Conservation (phyloP, 2,888 invertebrate species). For the Gastrophysa polygoni region DNA sequence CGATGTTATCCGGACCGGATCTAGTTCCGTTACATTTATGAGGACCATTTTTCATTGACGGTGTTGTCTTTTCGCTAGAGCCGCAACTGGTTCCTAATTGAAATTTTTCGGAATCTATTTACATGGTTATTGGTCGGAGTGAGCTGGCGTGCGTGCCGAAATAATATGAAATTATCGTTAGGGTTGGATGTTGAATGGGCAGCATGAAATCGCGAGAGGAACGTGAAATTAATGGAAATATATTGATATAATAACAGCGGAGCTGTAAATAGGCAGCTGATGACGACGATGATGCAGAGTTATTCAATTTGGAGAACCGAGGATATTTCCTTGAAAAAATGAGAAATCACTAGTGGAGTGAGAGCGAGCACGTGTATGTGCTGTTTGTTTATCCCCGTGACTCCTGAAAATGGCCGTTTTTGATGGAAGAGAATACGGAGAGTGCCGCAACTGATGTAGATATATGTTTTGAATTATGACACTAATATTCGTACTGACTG, state of each 20-base stretch:
- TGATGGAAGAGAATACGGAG: too few relatives aligned
- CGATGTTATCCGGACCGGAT: constrained; percentile 6
- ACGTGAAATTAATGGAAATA: not conserved
- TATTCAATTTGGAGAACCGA: too few relatives aligned
- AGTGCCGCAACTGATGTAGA: too few relatives aligned
- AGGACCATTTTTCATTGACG: constrained; percentile 10
- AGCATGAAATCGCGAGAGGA: not conserved
- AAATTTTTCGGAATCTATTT: constrained; percentile 3
- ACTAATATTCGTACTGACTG: too few relatives aligned
- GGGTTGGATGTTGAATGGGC: not conserved
- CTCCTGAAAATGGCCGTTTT: too few relatives aligned
- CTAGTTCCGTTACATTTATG: constrained; percentile 11
- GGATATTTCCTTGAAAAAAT: too few relatives aligned
- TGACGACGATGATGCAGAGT: too few relatives aligned
- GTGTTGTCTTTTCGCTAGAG: not conserved
- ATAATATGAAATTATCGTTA: constrained; percentile 2
- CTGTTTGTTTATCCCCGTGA: too few relatives aligned
- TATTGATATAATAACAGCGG: not conserved
- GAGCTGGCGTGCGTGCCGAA: not conserved
- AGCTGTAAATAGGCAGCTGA: too few relatives aligned
- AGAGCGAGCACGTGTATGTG: too few relatives aligned
- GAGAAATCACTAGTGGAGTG: too few relatives aligned
- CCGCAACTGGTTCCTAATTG: constrained; percentile 15
- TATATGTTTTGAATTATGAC: too few relatives aligned
- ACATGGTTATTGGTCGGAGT: constrained; percentile 3